Conservation (phyloP, 2,113 vertebrate species). For the Alligator mississippiensis region DNA sequence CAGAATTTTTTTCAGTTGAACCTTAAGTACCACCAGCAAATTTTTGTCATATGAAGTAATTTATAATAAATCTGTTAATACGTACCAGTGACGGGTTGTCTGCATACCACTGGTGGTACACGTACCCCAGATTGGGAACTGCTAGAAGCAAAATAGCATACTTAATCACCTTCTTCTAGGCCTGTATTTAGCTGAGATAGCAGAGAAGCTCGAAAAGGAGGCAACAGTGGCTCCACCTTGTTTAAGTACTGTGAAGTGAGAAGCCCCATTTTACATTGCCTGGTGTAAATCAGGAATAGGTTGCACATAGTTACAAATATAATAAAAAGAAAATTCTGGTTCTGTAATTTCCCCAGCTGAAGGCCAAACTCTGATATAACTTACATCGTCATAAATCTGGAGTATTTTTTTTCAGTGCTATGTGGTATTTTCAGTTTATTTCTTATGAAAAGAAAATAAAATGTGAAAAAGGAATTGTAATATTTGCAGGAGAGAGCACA, state of each 20-base stretch:
- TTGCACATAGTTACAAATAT: background rate
- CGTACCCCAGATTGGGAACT: background rate
- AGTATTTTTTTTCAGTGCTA: accelerated
- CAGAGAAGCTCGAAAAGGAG: background rate
- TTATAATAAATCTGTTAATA: background rate
- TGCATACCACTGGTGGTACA: no score
- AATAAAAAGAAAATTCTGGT: background rate
- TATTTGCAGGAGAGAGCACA: background rate
- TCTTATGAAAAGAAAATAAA: background rate
- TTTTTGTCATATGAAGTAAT: background rate
- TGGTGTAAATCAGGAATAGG: background rate
- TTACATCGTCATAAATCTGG: background rate
- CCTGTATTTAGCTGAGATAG: background rate
- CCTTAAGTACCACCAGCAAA: no score
- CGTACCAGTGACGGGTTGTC: no score
- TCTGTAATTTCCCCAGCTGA: background rate
- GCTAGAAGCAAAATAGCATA: background rate
- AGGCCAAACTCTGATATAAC: background rate
- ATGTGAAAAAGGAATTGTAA: background rate
- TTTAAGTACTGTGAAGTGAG: background rate
- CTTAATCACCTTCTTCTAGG: background rate
- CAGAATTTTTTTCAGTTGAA: no score
- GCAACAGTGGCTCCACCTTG: background rate
- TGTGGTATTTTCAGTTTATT: background rate
- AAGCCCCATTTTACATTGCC: background rate